These are phyloP conservation scores for Meloidogyne chitwoodi DNA, from an alignment of 1,140 invertebrate genomes.

Conservation along the genomic window DNA sequence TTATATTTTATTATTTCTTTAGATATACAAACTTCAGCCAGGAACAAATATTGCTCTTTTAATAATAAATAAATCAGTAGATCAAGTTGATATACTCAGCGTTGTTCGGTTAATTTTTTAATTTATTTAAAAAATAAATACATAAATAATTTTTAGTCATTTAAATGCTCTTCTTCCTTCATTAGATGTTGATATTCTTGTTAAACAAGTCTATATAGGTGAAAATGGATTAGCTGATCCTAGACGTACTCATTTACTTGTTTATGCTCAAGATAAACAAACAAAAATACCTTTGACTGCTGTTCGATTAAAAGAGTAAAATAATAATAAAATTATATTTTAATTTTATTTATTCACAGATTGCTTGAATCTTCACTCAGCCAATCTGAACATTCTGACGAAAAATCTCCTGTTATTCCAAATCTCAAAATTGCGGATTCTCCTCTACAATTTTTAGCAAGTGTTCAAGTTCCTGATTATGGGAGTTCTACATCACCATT, in stretches of 20 bases:
- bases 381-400: not conserved
- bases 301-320: slow-evolving; percentile 15
- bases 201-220: slow-evolving; percentile 44
- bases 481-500: not conserved
- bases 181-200: slow-evolving; percentile 40
- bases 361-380: not conserved
- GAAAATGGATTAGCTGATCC: slow-evolving; percentile 45
- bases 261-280: slow-evolving; percentile 49
- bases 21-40: slow-evolving; percentile 48
- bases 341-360: not conserved
- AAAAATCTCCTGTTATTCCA: not conserved
- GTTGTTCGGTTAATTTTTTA: slow-evolving; percentile 19
- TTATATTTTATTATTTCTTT: not conserved
- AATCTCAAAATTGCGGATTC: not conserved
- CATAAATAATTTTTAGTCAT: slow-evolving; percentile 17
- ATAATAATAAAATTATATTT: too few species aligned
- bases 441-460: slow-evolving; percentile 12
- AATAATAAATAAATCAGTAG: slow-evolving; percentile 27
- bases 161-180: slow-evolving; percentile 8
- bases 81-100: slow-evolving; percentile 38
- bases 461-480: slow-evolving; percentile 1
- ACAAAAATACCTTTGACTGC: slow-evolving; percentile 25
- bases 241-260: slow-evolving; percentile 38
- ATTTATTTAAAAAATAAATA: not conserved
- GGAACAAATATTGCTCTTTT: slow-evolving; percentile 48